Conservation (phyloP, 2,888 invertebrate species). For the Oscheius myriophilus region DNA sequence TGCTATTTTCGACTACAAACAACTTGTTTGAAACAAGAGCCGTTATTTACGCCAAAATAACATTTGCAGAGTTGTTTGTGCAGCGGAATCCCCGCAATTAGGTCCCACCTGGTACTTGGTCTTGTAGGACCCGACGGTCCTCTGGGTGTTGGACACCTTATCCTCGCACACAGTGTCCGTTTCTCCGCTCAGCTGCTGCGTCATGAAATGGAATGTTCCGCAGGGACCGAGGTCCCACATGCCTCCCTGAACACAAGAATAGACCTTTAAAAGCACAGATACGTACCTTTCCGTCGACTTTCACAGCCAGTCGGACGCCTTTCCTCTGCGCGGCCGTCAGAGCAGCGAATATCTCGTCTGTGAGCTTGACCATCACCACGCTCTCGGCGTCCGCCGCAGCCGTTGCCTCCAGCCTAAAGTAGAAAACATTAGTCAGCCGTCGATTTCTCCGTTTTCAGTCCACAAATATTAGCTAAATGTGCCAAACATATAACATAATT, state of each 20-base stretch:
- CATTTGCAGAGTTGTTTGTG: not conserved
- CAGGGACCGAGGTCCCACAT: constrained; percentile 22
- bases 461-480: too few species aligned
- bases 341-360: constrained; percentile 62
- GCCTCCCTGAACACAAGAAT: constrained; percentile 27
- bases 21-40: not conserved
- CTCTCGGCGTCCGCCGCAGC: constrained; percentile 24
- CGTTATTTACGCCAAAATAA: not conserved
- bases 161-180: constrained; percentile 25
- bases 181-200: constrained; percentile 26
- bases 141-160: not conserved
- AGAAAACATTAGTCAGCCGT: not conserved
- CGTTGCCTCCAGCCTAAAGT: constrained; percentile 28
- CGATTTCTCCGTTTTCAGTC: too few species aligned
- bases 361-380: constrained; percentile 59
- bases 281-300: constrained; percentile 41
- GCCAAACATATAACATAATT: too few species aligned
- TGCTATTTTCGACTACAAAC: not conserved
- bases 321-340: constrained; percentile 39
- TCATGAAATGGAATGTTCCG: constrained; percentile 25
- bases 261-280: not conserved
- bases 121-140: constrained; percentile 21
- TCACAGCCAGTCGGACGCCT: constrained; percentile 35
- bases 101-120: constrained; percentile 30
- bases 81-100: not conserved